Conservation (phyloP, 2,113 vertebrate species). For the Hippocampus guttulatus region DNA sequence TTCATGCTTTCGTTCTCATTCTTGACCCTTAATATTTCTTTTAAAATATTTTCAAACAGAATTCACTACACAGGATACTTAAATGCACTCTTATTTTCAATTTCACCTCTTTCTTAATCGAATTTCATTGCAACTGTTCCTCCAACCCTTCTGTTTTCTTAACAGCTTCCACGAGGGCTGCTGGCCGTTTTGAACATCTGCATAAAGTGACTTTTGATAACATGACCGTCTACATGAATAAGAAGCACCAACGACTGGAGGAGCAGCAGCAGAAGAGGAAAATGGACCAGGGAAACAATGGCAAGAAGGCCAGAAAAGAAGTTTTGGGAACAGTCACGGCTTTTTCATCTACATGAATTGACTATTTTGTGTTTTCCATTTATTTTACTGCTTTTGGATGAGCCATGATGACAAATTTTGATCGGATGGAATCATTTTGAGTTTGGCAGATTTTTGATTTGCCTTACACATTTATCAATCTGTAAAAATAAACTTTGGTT, state of each 20-base stretch:
- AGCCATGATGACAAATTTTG: not conserved
- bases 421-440: not conserved
- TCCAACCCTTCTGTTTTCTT: not conserved
- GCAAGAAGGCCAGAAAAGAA: constrained; percentile 4
- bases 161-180: not conserved
- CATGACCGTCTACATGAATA: not conserved
- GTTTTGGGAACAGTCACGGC: not conserved
- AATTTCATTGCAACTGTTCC: not conserved
- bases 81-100: not conserved
- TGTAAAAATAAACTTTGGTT: not conserved
- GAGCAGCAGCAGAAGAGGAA: constrained; percentile 4
- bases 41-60: too few species aligned
- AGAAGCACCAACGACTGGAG: constrained; percentile 1
- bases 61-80: too few species aligned
- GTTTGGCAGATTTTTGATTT: not conserved
- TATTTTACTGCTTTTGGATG: not conserved
- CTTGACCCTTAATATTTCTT: too few species aligned
- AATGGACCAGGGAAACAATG: not conserved
- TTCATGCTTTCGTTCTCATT: too few species aligned
- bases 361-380: not conserved
- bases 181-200: not conserved
- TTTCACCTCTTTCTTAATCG: not conserved
- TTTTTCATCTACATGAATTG: not conserved
- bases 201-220: constrained; percentile 1
- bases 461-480: not conserved